Conservation (phyloP, 1,140 invertebrate genomes). For the Metopolophium dirhodum region DNA sequence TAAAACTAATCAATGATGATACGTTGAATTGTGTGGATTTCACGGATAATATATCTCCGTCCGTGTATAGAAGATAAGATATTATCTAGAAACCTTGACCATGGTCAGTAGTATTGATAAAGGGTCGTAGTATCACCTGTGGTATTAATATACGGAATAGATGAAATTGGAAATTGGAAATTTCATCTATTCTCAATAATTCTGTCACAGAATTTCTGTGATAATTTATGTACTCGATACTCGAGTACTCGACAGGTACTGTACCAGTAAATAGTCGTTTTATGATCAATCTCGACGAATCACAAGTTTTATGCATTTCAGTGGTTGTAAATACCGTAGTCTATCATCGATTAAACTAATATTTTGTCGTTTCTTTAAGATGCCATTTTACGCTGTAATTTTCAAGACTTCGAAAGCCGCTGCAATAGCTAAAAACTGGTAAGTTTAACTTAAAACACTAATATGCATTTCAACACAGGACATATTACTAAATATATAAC, state of each 20-base stretch:
- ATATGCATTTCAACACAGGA: not conserved
- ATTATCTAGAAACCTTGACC: too few species aligned
- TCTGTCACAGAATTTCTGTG: too few species aligned
- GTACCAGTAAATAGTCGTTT: not conserved
- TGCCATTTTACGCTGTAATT: slow-evolving; percentile 29
- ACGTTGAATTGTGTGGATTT: too few species aligned
- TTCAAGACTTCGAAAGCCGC: not conserved
- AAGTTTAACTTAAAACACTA: not conserved
- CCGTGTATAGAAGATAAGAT: too few species aligned
- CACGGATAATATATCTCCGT: too few species aligned
- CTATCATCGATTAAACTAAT: not conserved
- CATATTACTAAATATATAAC: not conserved
- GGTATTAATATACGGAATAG: too few species aligned
- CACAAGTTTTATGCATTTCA: not conserved
- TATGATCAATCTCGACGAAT: not conserved
- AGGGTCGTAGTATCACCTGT: too few species aligned
- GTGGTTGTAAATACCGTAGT: not conserved
- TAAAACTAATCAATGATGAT: too few species aligned
- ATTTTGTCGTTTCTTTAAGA: not conserved
- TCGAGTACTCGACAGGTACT: not conserved
- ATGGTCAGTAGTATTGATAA: too few species aligned
- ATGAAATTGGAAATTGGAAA: too few species aligned
- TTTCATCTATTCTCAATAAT: too few species aligned
- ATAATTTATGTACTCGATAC: too few species aligned
- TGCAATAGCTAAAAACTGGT: slow-evolving; percentile 11